phyloP scores from a whole-genome alignment of 2,113 vertebrate genomes.

The Panthera tigris region DNA sequence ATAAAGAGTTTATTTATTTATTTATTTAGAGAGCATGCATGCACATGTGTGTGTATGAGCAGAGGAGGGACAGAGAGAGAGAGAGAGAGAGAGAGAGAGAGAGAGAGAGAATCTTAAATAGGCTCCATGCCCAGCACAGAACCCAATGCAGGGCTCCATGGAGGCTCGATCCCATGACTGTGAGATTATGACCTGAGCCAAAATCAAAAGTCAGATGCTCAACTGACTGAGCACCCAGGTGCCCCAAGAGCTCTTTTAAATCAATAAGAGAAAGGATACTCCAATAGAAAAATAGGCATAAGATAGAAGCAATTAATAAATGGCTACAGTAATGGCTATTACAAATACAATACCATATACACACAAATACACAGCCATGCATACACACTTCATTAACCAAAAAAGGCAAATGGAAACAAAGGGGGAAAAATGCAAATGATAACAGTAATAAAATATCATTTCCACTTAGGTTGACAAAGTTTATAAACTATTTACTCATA shows the following conservation, averaged over 20 bases:
- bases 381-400: constrained; percentile 6
- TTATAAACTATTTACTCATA: background rate
- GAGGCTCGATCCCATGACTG: too few species aligned
- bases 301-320: background rate
- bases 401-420: background rate
- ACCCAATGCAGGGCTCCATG: too few species aligned
- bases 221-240: too few species aligned
- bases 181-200: too few species aligned
- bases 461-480: background rate
- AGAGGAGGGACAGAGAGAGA: too few species aligned
- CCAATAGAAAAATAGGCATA: background rate
- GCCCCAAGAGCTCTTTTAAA: background rate
- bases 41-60: too few species aligned
- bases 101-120: too few species aligned
- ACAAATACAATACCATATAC: background rate
- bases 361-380: background rate
- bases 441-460: constrained; percentile 16
- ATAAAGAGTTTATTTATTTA: background rate
- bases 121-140: too few species aligned
- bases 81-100: too few species aligned
- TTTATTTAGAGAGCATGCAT: too few species aligned
- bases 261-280: background rate
- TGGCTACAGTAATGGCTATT: background rate
- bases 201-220: too few species aligned
- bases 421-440: background rate